Conservation (phyloP, 2,888 invertebrate species). For the Diplolepis rosae region DNA sequence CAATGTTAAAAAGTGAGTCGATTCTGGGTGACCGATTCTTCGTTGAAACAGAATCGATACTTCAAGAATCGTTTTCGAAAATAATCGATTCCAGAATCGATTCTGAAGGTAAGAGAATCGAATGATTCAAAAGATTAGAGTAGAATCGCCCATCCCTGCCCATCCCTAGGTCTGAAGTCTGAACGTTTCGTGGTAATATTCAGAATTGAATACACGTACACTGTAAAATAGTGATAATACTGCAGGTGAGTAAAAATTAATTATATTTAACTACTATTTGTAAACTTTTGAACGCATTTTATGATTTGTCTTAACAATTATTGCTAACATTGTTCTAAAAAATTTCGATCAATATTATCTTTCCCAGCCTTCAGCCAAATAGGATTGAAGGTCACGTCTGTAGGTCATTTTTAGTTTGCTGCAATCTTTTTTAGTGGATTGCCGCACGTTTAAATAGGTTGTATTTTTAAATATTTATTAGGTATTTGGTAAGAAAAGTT, state of each 20-base stretch:
- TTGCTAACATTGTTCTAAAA: not conserved
- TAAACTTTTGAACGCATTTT: not conserved
- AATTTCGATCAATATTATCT: constrained; percentile 15
- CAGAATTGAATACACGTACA: not conserved
- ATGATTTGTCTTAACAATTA: not conserved
- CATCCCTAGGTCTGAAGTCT: too few relatives aligned
- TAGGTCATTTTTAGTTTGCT: constrained; percentile 67
- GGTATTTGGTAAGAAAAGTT: constrained; percentile 19
- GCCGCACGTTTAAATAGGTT: constrained; percentile 60
- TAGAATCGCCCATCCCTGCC: too few relatives aligned
- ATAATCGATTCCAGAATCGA: too few relatives aligned
- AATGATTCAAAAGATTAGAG: too few relatives aligned
- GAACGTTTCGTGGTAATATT: too few relatives aligned
- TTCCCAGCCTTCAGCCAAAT: not conserved
- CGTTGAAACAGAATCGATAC: too few relatives aligned
- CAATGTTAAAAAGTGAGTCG: too few relatives aligned
- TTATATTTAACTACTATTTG: not conserved
- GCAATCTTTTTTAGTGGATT: constrained; percentile 56
- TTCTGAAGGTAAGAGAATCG: too few relatives aligned
- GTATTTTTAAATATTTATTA: constrained; percentile 36
- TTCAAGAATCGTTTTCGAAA: too few relatives aligned
- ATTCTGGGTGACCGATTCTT: too few relatives aligned
- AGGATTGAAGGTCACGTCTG: constrained; percentile 58
- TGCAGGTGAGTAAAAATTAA: not conserved
- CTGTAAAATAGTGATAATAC: not conserved